Evolutionary conservation across 2,113 vertebrate genomes (phyloP).

Genomic region (Nyctibius bracteatus): DNA sequence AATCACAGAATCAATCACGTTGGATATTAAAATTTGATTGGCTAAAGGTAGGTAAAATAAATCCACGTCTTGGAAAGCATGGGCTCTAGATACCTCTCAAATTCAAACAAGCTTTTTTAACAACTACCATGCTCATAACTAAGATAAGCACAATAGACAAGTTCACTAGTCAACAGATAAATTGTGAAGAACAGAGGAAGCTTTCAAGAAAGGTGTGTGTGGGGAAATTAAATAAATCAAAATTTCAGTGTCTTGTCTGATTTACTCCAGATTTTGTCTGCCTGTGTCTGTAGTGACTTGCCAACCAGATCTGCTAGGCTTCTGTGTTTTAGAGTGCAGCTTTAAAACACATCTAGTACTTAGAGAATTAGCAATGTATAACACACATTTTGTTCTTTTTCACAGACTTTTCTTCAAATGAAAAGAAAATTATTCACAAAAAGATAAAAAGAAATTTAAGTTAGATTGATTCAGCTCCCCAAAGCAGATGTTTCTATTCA

Average conservation of each 20-base stretch:
- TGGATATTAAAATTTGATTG: not conserved
- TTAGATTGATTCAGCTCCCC: not conserved
- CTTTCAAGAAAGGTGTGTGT: fast-evolving
- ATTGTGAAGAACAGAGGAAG: not conserved
- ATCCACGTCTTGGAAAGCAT: not conserved
- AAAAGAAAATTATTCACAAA: not conserved
- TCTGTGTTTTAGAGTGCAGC: not conserved
- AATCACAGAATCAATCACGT: too few relatives aligned
- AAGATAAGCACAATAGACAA: not conserved
- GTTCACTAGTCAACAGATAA: not conserved
- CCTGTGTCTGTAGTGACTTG: not conserved
- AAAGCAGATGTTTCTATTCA: not conserved
- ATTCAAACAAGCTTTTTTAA: not conserved
- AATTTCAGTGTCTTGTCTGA: not conserved
- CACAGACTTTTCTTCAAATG: not conserved
- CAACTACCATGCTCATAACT: not conserved
- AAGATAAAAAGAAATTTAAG: not conserved
- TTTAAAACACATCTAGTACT: not conserved
- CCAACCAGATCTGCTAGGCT: not conserved
- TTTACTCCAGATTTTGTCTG: not conserved
- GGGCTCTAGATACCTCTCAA: not conserved
- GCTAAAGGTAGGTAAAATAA: not conserved
- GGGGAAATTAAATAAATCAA: not conserved
- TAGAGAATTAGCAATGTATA: not conserved
- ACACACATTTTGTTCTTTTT: not conserved